phyloP scores from a whole-genome alignment of 2,888 invertebrate species.

The Dorcus hopei region DNA sequence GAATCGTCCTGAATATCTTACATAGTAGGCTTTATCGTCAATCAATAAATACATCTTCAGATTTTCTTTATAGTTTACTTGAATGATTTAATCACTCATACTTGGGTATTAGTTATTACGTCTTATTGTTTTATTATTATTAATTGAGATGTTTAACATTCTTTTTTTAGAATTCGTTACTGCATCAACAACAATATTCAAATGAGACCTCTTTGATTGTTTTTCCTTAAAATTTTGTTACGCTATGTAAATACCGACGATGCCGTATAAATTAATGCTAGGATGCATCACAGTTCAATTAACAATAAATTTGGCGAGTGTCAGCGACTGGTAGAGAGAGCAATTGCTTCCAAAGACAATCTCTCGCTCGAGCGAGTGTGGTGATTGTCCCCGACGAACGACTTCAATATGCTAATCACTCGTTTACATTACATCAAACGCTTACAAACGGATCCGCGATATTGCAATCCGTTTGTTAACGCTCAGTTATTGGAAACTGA shows the following conservation, averaged over 20 bases:
- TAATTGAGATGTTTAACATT: too few species aligned
- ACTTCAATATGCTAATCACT: conserved; percentile 24
- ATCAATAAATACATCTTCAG: too few species aligned
- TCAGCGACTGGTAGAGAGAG: conserved; percentile 7
- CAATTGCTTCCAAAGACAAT: conserved; percentile 23
- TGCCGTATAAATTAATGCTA: not conserved
- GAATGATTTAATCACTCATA: too few species aligned
- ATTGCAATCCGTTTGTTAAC: conserved; percentile 6
- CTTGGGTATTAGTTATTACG: too few species aligned
- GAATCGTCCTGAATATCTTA: too few species aligned
- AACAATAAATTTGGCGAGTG: conserved; percentile 16
- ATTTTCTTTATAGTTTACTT: too few species aligned
- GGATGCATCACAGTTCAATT: conserved; percentile 14
- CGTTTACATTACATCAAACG: conserved; percentile 12
- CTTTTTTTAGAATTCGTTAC: too few species aligned
- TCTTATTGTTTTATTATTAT: too few species aligned
- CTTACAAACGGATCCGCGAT: conserved; percentile 1
- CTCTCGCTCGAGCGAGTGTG: conserved; percentile 26
- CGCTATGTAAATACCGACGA: not conserved
- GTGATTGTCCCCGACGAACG: conserved; percentile 25
- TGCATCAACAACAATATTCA: too few species aligned
- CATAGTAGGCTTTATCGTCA: too few species aligned
- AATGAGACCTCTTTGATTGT: too few species aligned
- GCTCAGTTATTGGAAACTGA: conserved; percentile 1
- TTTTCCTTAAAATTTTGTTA: not conserved